Evolutionary conservation across 92 coral and sea anemone species (phyloP).

Genomic region (Parazoanthus atlanticus): DNA sequence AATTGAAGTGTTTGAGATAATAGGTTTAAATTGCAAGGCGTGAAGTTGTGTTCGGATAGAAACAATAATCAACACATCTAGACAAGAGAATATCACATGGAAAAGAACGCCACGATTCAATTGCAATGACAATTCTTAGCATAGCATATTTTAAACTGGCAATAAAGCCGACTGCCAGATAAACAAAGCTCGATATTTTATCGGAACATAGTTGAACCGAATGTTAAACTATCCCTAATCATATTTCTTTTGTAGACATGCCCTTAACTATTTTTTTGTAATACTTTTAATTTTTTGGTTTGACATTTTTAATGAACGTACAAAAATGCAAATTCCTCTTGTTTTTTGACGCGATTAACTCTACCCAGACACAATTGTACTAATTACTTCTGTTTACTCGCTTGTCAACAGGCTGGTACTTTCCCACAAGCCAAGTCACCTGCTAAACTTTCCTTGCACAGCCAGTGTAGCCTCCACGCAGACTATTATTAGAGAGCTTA

Average conservation of each 20-base stretch:
- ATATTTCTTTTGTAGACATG: background rate
- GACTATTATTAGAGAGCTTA: no score
- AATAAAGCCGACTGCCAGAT: background rate
- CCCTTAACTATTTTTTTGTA: background rate
- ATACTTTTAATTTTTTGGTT: background rate
- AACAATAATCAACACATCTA: constrained; percentile 22
- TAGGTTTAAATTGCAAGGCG: constrained; percentile 52
- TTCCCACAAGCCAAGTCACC: constrained; percentile 16
- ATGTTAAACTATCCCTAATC: background rate
- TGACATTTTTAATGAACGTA: background rate
- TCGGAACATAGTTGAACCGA: background rate
- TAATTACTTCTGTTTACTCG: background rate
- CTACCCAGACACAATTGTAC: constrained; percentile 10
- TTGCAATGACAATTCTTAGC: background rate
- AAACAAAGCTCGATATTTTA: background rate
- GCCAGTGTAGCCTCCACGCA: background rate
- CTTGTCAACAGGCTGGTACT: background rate
- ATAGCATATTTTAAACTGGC: background rate
- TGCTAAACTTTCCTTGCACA: background rate
- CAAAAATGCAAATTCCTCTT: background rate
- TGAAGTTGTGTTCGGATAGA: constrained; percentile 15
- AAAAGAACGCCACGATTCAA: background rate
- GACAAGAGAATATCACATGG: background rate
- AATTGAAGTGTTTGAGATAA: constrained; percentile 27
- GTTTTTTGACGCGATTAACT: background rate